Evolutionary conservation across 2,888 invertebrate genomes (phyloP).

Genomic region (Nephrotoma appendiculata): DNA sequence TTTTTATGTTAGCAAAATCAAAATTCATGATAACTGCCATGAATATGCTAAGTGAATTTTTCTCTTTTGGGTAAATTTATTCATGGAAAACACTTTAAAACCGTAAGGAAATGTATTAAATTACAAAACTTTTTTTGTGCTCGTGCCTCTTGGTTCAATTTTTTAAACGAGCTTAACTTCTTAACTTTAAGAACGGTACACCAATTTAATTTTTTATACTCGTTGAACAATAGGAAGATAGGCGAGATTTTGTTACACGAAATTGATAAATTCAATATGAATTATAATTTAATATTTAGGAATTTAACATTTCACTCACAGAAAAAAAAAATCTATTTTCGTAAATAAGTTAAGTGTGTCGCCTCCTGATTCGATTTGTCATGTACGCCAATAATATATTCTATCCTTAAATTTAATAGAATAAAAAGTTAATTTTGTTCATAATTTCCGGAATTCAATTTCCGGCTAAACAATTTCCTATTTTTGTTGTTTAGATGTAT

Average conservation of each 20-base stretch:
- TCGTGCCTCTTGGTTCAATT: not conserved
- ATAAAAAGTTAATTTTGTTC: not conserved
- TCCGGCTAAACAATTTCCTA: not conserved
- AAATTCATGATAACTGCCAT: not conserved
- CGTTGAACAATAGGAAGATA: not conserved
- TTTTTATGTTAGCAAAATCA: not conserved
- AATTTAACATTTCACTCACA: not conserved
- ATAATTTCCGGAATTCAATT: not conserved
- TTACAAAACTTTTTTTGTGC: not conserved
- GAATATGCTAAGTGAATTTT: not conserved
- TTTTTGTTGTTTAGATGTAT: not conserved
- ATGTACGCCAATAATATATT: not conserved
- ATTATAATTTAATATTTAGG: not conserved
- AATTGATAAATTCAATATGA: not conserved
- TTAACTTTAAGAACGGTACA: not conserved
- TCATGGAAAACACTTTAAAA: not conserved
- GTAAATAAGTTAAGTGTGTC: not conserved
- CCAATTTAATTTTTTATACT: not conserved
- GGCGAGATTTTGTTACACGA: not conserved
- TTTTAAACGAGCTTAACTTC: not conserved
- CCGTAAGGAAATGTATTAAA: not conserved
- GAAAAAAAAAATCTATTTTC: not conserved
- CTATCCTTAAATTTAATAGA: not conserved
- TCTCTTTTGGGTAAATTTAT: not conserved
- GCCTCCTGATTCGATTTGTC: not conserved